A percentile compares a stretch with the other conserved stretches of the same genome.
These are phyloP conservation scores for Myxocyprinus asiaticus DNA, from an alignment of 2,113 vertebrate genomes.

Conservation along the genomic window DNA sequence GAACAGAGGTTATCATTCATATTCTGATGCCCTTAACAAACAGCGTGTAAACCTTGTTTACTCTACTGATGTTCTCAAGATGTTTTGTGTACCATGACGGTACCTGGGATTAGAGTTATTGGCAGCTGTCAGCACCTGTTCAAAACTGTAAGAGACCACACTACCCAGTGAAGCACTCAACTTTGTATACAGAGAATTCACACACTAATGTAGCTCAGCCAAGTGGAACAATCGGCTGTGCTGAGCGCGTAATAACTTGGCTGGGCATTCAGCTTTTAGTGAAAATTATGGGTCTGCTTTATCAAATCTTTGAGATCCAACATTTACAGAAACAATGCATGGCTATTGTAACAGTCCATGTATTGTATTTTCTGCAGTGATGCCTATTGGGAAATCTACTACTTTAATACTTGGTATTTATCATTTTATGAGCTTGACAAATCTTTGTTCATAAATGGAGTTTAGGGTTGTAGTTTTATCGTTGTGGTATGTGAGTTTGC, in stretches of 20 bases:
- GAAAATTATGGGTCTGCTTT: background rate
- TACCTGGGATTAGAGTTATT: conserved; percentile 31
- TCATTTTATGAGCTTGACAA: conserved; percentile 1
- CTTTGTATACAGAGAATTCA: background rate
- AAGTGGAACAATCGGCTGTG: background rate
- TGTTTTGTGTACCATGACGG: background rate
- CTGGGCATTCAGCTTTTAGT: background rate
- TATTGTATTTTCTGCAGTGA: no score
- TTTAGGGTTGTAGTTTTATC: background rate
- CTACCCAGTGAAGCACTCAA: conserved; percentile 12
- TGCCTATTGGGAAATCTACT: background rate
- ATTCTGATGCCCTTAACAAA: background rate
- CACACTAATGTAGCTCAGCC: background rate
- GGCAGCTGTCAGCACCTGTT: background rate
- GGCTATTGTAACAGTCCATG: background rate
- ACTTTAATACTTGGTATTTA: background rate
- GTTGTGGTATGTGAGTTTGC: conserved; percentile 17
- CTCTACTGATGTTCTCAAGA: conserved; percentile 23
- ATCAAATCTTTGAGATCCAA: background rate
- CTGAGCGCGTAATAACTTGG: conserved; percentile 5
- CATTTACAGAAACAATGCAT: background rate
- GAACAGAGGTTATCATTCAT: background rate
- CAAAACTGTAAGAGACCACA: background rate
- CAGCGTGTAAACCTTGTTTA: background rate
- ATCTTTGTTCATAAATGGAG: background rate